Evolutionary conservation across 53 echinoderm and acorn worm genomes (phyloP), one percentile per base, ranked within the genome.

Genomic region (Henricia sp.): DNA sequence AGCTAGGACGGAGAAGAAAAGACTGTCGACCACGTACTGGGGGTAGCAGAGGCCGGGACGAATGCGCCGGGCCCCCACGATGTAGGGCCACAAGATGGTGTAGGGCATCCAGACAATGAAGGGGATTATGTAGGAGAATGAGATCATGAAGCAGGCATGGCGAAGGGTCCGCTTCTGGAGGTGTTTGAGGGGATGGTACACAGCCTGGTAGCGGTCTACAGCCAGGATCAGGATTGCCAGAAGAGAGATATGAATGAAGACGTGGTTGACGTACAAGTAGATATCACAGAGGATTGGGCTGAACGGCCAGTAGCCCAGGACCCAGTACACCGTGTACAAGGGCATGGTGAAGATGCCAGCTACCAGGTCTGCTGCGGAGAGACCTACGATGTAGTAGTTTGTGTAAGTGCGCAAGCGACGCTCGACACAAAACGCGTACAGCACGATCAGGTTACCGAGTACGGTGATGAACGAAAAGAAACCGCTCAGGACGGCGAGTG

Each of bases 351-450:
- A 50, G 36, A 38, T 50, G 11, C 71, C 85, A 14, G 56, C 85
- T 55, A 71, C 60, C n/a, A 88, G 27, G 23, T 88, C 88, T 0
- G 68, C 32, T 3, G 82, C 9, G 32, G 88, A 80, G 36, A 88
- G 63, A 32, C 71, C 70, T 2, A 88, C 28, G 23, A 88, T 56
- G 88, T 67, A 88, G 62, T 88, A 88, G 59, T 88, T 88, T 80
- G 63, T 82, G 63, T 88, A 88, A 14, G 56, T 57, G 16, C 71
- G 70, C n/a, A 88, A 46, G 16, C 74, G 74, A 70, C 56, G 57
- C 29, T 56, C 68, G 0, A 59, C 70, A 29, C 38, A 46, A 37
- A 82, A 88, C 12, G 82, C 56, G 27, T 62, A 70, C 32, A 88
- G 37, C 3, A 82, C 88, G 8, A 88, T 28, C 12, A 88, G 35